Evolutionary conservation across 2,113 vertebrate species (phyloP).

Genomic region (Trogon surrucura): DNA sequence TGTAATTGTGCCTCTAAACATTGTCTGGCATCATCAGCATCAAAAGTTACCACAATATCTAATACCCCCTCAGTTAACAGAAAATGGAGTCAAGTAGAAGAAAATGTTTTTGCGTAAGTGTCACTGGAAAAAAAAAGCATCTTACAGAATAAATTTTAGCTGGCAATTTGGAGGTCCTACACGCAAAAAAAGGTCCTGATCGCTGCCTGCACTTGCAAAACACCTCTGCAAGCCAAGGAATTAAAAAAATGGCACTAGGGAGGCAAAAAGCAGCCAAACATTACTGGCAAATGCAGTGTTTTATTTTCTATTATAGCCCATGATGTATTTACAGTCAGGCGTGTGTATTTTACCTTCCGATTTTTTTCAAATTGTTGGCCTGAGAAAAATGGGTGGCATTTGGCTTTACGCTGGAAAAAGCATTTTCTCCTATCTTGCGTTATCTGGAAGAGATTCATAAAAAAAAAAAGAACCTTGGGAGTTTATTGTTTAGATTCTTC

Average conservation of each 20-base stretch:
- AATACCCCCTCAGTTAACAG: conserved; percentile 17
- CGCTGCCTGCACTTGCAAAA: neutral
- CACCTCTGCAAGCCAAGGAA: neutral
- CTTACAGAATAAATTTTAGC: neutral
- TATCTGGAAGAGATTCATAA: conserved; percentile 62
- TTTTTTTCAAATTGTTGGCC: conserved; percentile 43
- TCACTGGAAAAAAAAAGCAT: neutral
- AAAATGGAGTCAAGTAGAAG: conserved; percentile 47
- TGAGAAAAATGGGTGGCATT: conserved; percentile 67
- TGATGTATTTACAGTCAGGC: conserved; percentile 57
- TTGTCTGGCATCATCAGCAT: conserved; percentile 59
- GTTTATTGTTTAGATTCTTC: conserved; percentile 69
- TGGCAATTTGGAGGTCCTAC: neutral
- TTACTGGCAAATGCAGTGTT: neutral
- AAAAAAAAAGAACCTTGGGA: conserved; percentile 57
- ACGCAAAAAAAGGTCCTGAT: neutral
- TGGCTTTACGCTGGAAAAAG: conserved; percentile 59
- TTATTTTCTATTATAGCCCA: conserved; percentile 40
- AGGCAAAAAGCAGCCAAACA: conserved; percentile 6
- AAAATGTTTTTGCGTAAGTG: neutral
- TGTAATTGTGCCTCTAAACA: conserved; percentile 67
- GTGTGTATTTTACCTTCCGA: conserved; percentile 55
- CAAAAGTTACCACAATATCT: conserved; percentile 33
- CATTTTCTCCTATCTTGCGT: conserved; percentile 62
- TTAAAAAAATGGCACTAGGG: neutral